Percentiles rank a stretch among this genome's conserved stretches.
These are phyloP conservation scores for Catamblyrhynchus diadema DNA, from an alignment of 2,797 vertebrate species.

Conservation along the genomic window DNA sequence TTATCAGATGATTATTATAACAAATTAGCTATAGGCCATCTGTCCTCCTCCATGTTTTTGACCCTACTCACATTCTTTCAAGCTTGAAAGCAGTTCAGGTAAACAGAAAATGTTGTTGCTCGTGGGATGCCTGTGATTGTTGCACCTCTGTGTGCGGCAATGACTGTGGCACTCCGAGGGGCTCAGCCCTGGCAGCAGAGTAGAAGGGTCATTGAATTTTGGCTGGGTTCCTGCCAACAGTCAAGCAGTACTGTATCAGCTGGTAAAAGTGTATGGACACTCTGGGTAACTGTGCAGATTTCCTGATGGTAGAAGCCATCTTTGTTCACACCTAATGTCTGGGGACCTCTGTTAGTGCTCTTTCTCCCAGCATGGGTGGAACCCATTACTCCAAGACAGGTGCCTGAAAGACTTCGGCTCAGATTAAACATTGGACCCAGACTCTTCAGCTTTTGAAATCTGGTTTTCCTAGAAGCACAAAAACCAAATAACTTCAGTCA, in stretches of 20 bases:
- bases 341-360: background rate
- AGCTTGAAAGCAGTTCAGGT: background rate
- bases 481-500: background rate
- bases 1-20: background rate
- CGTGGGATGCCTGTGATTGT: background rate
- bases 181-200: background rate
- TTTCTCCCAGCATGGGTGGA: background rate
- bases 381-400: background rate
- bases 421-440: background rate
- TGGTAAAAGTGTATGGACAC: background rate
- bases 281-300: background rate
- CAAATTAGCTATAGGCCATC: background rate
- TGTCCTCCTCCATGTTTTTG: background rate
- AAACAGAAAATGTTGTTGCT: background rate
- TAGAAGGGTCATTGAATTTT: background rate
- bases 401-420: background rate
- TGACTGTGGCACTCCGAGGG: background rate
- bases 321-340: background rate
- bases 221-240: background rate
- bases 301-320: background rate
- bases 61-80: background rate
- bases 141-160: background rate
- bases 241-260: background rate
- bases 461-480: background rate
- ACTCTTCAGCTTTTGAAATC: background rate